A percentile compares a stretch with the other conserved stretches of the same genome.
Evolutionary conservation across 2,888 invertebrate genomes (phyloP).

Genomic region (Masnerella sp.): DNA sequence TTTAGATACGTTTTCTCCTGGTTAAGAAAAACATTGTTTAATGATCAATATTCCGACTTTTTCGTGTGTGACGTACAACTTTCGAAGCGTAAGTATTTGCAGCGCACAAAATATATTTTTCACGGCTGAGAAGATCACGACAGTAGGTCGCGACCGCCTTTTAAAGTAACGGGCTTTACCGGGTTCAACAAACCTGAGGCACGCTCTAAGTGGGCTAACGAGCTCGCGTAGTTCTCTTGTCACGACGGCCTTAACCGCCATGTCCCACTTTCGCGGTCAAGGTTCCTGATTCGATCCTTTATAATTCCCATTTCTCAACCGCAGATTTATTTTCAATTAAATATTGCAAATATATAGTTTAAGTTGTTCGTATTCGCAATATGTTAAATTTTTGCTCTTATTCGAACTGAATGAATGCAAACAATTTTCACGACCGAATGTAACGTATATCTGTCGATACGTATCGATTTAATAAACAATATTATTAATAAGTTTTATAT

Average conservation of each 20-base stretch:
- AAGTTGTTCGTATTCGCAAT: too few relatives aligned
- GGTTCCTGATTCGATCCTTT: constrained; percentile 63
- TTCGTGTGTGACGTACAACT: constrained; percentile 9
- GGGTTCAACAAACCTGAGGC: constrained; percentile 72
- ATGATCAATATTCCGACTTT: neutral
- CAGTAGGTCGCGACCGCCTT: constrained; percentile 77
- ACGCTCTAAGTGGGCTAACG: constrained; percentile 75
- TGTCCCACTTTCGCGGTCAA: constrained; percentile 76
- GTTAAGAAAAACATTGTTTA: too few relatives aligned
- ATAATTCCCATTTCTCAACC: too few relatives aligned
- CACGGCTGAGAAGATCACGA: constrained; percentile 44
- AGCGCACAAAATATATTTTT: constrained; percentile 40
- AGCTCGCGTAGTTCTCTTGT: constrained; percentile 62
- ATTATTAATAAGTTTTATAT: too few relatives aligned
- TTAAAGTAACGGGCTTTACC: constrained; percentile 73
- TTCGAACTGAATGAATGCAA: too few relatives aligned
- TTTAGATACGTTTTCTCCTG: too few relatives aligned
- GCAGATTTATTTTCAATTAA: too few relatives aligned
- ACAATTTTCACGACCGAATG: too few relatives aligned
- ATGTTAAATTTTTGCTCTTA: too few relatives aligned
- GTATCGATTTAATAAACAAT: too few relatives aligned
- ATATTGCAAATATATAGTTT: too few relatives aligned
- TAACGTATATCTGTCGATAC: too few relatives aligned
- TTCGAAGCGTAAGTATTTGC: constrained; percentile 15
- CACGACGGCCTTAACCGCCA: constrained; percentile 71